Percentiles rank a stretch among this genome's conserved stretches.
Conservation (phyloP, 1,140 invertebrate species). For the Lordiphosa clarofinis region DNA sequence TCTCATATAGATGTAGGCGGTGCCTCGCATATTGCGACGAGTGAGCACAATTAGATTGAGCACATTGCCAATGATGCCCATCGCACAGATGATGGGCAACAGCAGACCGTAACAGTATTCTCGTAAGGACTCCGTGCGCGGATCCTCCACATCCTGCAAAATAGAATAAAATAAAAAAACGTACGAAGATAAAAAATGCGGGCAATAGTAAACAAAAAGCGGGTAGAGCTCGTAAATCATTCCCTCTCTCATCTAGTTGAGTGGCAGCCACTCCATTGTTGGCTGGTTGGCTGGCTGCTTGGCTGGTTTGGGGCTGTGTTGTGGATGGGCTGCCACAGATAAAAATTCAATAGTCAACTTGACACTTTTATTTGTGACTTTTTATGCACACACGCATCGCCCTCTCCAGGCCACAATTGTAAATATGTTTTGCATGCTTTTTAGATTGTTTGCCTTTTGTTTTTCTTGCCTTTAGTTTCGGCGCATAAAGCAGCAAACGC, state of each 20-base stretch:
- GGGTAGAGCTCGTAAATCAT: constrained; percentile 62
- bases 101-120: constrained; percentile 86
- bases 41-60: constrained; percentile 88
- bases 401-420: constrained; percentile 4
- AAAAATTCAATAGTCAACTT: constrained; percentile 78
- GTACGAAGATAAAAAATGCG: not conserved
- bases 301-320: constrained; percentile 7
- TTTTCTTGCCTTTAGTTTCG: constrained; percentile 29
- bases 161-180: constrained; percentile 9
- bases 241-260: not conserved
- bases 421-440: constrained; percentile 46
- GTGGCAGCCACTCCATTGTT: constrained; percentile 19
- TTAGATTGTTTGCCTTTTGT: constrained; percentile 28
- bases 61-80: constrained; percentile 87
- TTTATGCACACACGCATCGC: constrained; percentile 39
- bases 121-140: constrained; percentile 82
- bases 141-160: constrained; percentile 80
- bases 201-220: constrained; percentile 6
- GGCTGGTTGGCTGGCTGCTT: not conserved
- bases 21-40: constrained; percentile 87
- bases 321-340: constrained; percentile 47
- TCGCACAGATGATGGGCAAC: constrained; percentile 85
- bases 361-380: constrained; percentile 72
- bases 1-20: constrained; percentile 89
- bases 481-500: constrained; percentile 49